These are phyloP conservation scores for Eupithecia subfuscata DNA, from an alignment of 2,888 invertebrate genomes.

Conservation along the genomic window DNA sequence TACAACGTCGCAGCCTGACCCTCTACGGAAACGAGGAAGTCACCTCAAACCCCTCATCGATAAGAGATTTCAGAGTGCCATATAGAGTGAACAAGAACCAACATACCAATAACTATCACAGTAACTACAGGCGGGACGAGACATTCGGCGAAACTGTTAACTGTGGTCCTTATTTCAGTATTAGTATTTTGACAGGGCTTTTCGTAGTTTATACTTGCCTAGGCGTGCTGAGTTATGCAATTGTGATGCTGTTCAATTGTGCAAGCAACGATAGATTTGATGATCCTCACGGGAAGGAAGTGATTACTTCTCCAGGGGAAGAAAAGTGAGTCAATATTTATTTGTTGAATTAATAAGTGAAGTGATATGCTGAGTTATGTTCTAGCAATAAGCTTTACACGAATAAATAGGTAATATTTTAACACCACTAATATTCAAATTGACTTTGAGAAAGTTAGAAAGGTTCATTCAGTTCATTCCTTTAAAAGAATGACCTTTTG, in stretches of 20 bases:
- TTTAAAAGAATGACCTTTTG: neutral
- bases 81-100: neutral
- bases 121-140: neutral
- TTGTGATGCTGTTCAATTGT: conserved; percentile 50
- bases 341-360: neutral
- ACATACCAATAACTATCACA: neutral
- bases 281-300: conserved; percentile 56
- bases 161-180: conserved; percentile 63
- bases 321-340: neutral
- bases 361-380: neutral
- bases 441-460: too few relatives aligned
- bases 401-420: too few relatives aligned
- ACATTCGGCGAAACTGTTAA: conserved; percentile 53
- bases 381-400: too few relatives aligned
- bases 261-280: conserved; percentile 56
- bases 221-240: conserved; percentile 50
- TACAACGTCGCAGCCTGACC: neutral
- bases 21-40: neutral
- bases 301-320: neutral
- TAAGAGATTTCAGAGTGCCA: neutral
- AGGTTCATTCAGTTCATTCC: neutral
- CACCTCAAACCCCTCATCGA: neutral
- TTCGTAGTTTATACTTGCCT: conserved; percentile 50
- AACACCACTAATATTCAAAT: too few relatives aligned
- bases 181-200: conserved; percentile 51